Base-by-base conservation (phyloP, 2,888 invertebrate genomes). In the Ophion ventricosus region DNA sequence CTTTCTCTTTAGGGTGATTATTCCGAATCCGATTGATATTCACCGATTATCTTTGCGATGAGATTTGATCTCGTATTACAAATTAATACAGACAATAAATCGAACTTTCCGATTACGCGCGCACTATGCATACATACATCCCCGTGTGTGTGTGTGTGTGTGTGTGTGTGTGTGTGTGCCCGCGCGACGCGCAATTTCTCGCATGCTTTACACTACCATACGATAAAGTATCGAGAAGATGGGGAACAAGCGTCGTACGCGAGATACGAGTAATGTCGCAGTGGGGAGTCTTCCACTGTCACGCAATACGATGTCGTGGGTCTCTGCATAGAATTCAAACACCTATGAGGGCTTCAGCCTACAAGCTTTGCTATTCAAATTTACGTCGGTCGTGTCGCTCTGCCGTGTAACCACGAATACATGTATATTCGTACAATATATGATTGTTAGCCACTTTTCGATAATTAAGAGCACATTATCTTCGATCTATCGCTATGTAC, bases 221-320 rank as follows among this genome's bases (percentile, higher is more conserved):
- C 72, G 66, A 80, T 75, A 77, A 80, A 83, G 76, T 76, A 80
- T 23, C 76, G 35, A 64, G 35, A 63, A 43, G 64, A 35, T 29
- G 56, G 64, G 54, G 66, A 80, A 80, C 75, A 61, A 66, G 66
- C 40, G 79, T 72, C 59, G 73, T 78, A 70, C 63, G 74, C 69
- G 77, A 81, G 81, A 78, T 70, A 81, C 84, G 73, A 73, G 78
- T 61, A 78, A 84, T 74, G 74, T 66, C 84, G 64, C 84, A 64
- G 81, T 78, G 40, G 84, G 84, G 81, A 81, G 84, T 81, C 81
- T 81, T 75, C 84, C 69, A 59, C 67, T 14, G 61, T 54, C 54
- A 54, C 49, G 57, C 64, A 80, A 77, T 80, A 64, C 80, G 80
- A 81, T 74, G 77, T 77, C 64, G 49, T 69, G 43, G 63, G 69